Percentiles rank a stretch among this genome's conserved stretches.
Evolutionary conservation across 2,888 invertebrate species (phyloP).

Genomic region (Iselma pallidipennis): DNA sequence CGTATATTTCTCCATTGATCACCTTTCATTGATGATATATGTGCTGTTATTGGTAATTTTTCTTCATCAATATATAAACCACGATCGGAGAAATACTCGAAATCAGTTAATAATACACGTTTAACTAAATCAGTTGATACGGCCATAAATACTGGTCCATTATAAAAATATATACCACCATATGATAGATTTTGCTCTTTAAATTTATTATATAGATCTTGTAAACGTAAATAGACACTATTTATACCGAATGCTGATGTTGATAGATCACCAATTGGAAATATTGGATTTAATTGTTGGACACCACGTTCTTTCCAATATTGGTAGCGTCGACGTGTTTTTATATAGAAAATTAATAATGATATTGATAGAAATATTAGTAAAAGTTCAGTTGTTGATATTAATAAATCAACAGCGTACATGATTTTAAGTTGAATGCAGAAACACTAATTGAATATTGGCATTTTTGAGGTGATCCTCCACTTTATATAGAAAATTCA

Average conservation of each 20-base stretch:
- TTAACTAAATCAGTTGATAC: constrained; percentile 1
- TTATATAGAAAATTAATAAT: background rate
- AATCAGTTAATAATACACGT: constrained; percentile 2
- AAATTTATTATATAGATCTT: background rate
- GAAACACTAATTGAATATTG: background rate
- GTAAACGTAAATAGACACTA: background rate
- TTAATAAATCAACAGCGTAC: background rate
- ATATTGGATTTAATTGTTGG: background rate
- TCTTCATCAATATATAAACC: constrained; percentile 4
- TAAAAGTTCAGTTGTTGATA: background rate
- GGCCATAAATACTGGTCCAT: background rate
- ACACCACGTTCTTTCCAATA: background rate
- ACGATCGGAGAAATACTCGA: constrained; percentile 5
- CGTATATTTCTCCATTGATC: constrained; percentile 5
- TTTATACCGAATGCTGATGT: background rate
- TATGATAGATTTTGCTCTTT: background rate
- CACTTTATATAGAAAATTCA: background rate
- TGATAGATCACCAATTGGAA: background rate
- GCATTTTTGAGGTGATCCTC: background rate
- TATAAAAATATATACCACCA: constrained; percentile 3
- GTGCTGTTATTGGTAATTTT: background rate
- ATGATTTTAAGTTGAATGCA: background rate
- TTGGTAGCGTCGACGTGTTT: background rate
- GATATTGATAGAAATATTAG: background rate
- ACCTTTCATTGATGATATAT: constrained; percentile 3